phyloP scores from a whole-genome alignment of 2,113 vertebrate species.

The Cyanoderma ruficeps region DNA sequence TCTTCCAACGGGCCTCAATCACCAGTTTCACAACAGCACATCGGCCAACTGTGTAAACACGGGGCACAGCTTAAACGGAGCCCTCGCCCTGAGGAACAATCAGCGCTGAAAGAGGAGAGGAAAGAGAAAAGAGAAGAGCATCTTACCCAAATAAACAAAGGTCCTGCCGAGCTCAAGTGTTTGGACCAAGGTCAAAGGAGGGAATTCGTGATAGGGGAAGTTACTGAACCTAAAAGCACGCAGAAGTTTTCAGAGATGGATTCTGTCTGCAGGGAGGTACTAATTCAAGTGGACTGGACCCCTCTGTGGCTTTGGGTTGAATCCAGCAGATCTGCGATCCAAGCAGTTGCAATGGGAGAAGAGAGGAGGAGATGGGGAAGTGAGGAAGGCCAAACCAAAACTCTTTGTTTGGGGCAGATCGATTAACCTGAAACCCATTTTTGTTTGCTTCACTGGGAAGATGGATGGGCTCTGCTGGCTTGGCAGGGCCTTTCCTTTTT shows the following conservation, averaged over 20 bases:
- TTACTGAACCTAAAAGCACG: neutral
- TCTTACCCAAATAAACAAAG: constrained; percentile 37
- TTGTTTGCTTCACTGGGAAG: neutral
- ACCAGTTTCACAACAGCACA: constrained; percentile 33
- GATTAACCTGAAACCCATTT: neutral
- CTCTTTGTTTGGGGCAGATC: neutral
- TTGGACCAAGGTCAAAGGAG: constrained; percentile 24
- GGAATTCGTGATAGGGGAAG: neutral
- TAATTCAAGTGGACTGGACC: constrained; percentile 17
- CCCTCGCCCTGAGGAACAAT: neutral
- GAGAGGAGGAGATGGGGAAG: neutral
- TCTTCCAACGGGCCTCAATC: constrained; percentile 21
- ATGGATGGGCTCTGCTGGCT: constrained; percentile 37
- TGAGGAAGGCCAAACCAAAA: constrained; percentile 51
- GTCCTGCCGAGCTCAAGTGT: neutral
- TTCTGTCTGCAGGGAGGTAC: constrained; percentile 3
- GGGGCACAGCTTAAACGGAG: neutral
- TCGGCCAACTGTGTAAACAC: constrained; percentile 26
- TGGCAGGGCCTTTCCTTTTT: constrained; percentile 26
- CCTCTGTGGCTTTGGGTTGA: constrained; percentile 42
- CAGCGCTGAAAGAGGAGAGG: neutral
- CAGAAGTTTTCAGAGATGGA: neutral
- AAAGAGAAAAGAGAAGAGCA: constrained; percentile 27
- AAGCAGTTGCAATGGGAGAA: neutral
- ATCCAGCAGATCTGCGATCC: constrained; percentile 8